Evolutionary conservation across 2,113 vertebrate genomes (phyloP).

Genomic region (Promerops cafer): DNA sequence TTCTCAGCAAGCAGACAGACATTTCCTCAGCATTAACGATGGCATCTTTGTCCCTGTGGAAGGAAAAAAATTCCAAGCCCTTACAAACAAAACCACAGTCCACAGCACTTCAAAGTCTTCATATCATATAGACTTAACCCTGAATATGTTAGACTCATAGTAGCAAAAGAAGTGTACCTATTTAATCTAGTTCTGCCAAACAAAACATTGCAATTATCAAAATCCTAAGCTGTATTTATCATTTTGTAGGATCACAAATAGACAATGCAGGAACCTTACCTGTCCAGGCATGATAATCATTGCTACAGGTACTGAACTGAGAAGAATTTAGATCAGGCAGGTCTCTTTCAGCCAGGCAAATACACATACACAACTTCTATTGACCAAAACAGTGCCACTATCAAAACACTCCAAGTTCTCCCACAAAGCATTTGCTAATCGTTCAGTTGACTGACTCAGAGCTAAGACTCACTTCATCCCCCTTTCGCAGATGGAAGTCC

Average conservation of each 20-base stretch:
- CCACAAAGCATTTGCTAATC: neutral
- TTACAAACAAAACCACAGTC: neutral
- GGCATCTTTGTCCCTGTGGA: conserved; percentile 79
- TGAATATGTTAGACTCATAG: neutral
- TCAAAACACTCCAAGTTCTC: neutral
- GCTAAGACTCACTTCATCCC: neutral
- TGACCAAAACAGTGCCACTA: neutral
- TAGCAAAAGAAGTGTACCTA: neutral
- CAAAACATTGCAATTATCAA: neutral
- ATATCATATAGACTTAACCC: neutral
- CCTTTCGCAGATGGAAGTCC: rapidly evolving
- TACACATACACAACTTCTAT: rapidly evolving
- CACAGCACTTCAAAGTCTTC: neutral
- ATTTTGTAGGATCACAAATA: neutral
- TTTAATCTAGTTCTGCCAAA: neutral
- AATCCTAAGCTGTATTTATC: rapidly evolving
- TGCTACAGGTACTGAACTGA: neutral
- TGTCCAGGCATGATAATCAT: neutral
- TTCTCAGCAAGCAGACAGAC: conserved; percentile 80
- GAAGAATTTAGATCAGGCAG: neutral
- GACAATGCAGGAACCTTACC: neutral
- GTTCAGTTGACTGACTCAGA: neutral
- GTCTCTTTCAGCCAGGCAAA: neutral
- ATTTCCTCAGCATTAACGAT: conserved; percentile 80
- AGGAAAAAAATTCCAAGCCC: neutral